phyloP scores from a whole-genome alignment of 2,797 vertebrate species.

The Channa striata region DNA sequence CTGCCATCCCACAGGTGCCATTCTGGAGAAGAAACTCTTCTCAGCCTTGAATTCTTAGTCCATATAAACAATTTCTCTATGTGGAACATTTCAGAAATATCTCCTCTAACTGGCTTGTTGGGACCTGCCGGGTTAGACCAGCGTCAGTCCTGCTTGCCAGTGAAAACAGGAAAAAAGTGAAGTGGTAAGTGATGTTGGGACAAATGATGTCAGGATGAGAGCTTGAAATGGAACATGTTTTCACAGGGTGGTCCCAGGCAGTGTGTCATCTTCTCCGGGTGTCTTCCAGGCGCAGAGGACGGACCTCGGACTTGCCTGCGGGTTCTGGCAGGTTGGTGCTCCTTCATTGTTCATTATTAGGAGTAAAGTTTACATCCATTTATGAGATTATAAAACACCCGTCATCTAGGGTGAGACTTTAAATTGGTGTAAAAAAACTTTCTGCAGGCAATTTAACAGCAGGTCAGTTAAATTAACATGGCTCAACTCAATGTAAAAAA shows the following conservation, averaged over 20 bases:
- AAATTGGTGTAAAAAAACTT: background rate
- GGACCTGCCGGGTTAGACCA: background rate
- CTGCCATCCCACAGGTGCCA: too few relatives aligned
- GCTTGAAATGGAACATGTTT: background rate
- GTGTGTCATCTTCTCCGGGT: background rate
- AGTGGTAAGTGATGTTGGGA: constrained; percentile 1
- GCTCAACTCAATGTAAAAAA: too few relatives aligned
- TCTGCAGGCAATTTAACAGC: background rate
- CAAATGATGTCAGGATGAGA: background rate
- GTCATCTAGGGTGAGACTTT: background rate
- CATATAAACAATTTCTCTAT: background rate
- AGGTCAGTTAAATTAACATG: background rate
- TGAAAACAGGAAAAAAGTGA: background rate
- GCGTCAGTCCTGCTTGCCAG: background rate
- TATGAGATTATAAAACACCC: background rate
- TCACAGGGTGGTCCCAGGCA: background rate
- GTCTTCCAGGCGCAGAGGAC: background rate
- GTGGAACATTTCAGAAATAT: background rate
- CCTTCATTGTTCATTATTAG: background rate
- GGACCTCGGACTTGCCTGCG: too few relatives aligned
- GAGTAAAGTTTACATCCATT: background rate
- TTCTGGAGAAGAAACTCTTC: too few relatives aligned
- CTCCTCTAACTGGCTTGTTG: too few relatives aligned
- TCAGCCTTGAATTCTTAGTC: background rate
- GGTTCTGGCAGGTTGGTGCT: background rate